Conservation (phyloP, 2,797 vertebrate species). For the Hirundo rustica region DNA sequence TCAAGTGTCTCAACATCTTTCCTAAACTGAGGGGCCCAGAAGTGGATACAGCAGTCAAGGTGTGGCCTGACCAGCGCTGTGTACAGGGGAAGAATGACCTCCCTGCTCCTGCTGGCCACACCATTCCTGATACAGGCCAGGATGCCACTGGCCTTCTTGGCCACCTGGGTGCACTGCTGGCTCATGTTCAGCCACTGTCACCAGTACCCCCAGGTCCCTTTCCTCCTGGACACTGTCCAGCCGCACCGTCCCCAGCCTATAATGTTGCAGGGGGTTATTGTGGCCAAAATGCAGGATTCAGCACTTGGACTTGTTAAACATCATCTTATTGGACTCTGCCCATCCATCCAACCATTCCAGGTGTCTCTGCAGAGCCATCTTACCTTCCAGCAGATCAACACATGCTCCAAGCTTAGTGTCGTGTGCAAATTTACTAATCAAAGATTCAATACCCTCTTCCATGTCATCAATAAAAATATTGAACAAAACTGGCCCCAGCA, state of each 20-base stretch:
- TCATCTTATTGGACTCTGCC: not conserved
- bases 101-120: not conserved
- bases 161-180: not conserved
- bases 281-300: not conserved
- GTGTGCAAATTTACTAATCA: not conserved
- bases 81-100: not conserved
- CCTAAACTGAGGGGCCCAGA: not conserved
- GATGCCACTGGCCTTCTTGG: not conserved
- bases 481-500: not conserved
- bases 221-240: not conserved
- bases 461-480: not conserved
- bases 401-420: not conserved
- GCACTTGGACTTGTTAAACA: not conserved
- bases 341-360: not conserved
- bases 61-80: not conserved
- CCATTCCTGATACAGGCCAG: not conserved
- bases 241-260: not conserved
- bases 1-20: not conserved
- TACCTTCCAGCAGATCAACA: not conserved
- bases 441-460: not conserved
- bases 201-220: not conserved
- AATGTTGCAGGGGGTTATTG: not conserved
- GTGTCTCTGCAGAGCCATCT: not conserved
- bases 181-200: not conserved
- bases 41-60: not conserved